These are phyloP conservation scores for Hydropsyche tenuis DNA, from an alignment of 1,140 invertebrate species.

Conservation along the genomic window DNA sequence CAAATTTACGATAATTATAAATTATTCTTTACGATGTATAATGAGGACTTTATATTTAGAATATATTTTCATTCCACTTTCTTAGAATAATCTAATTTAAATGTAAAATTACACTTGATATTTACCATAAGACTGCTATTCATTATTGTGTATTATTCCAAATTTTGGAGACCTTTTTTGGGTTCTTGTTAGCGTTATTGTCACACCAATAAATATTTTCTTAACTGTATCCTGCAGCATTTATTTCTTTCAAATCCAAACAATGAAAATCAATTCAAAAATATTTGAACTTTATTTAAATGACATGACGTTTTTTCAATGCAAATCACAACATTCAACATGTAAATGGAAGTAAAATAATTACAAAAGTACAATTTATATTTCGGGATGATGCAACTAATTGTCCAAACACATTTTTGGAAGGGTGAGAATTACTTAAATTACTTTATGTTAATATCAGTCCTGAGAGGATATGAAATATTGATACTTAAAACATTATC, in stretches of 20 bases:
- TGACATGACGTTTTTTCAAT: not conserved
- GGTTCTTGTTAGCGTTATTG: not conserved
- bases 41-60: too few relatives aligned
- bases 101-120: not conserved
- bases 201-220: not conserved
- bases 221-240: too few relatives aligned
- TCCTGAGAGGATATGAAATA: constrained; percentile 53
- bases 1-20: too few relatives aligned
- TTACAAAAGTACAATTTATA: constrained; percentile 5
- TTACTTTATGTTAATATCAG: not conserved
- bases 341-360: not conserved
- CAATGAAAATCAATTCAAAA: too few relatives aligned
- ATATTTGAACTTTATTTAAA: not conserved
- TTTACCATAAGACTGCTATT: constrained; percentile 20
- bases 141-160: constrained; percentile 21
- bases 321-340: constrained; percentile 4
- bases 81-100: too few relatives aligned
- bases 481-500: constrained; percentile 38
- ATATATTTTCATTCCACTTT: too few relatives aligned
- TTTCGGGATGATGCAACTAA: constrained; percentile 16
- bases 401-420: not conserved
- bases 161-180: constrained; percentile 5
- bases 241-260: too few relatives aligned
- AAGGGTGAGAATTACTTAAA: not conserved
- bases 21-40: too few relatives aligned